These are phyloP conservation scores for Patella caerulea DNA, from an alignment of 2,888 invertebrate genomes.

Conservation along the genomic window DNA sequence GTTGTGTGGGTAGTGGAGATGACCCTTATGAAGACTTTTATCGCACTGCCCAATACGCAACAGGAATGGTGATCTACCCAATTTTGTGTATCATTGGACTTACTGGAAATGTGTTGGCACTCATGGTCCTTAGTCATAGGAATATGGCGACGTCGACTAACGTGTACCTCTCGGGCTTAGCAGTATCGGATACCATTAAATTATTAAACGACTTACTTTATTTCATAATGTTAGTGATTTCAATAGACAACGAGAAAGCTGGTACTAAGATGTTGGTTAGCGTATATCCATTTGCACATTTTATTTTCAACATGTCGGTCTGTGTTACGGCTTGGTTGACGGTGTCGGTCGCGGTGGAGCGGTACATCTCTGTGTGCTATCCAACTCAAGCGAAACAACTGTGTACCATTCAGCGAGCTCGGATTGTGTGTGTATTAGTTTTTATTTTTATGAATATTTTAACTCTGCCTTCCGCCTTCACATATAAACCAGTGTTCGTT, in stretches of 20 bases:
- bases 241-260: conserved; percentile 40
- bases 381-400: conserved; percentile 55
- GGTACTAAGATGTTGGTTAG: conserved; percentile 49
- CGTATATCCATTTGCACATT: conserved; percentile 66
- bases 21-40: conserved; percentile 53
- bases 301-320: conserved; percentile 63
- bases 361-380: conserved; percentile 65
- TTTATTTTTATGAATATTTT: conserved; percentile 62
- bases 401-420: conserved; percentile 56
- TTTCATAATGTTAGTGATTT: conserved; percentile 58
- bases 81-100: conserved; percentile 61
- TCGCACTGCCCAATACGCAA: conserved; percentile 55
- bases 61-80: conserved; percentile 63
- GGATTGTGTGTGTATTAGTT: conserved; percentile 57
- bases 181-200: conserved; percentile 65
- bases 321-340: conserved; percentile 67
- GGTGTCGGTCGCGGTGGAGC: conserved; percentile 65
- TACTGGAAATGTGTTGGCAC: conserved; percentile 57
- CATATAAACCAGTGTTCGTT: conserved; percentile 58
- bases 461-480: conserved; percentile 63
- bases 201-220: conserved; percentile 64
- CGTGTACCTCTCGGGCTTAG: conserved; percentile 62
- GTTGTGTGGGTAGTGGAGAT: background rate
- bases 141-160: conserved; percentile 65
- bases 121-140: conserved; percentile 57